A percentile compares a stretch with the other conserved stretches of the same genome.
Evolutionary conservation across 2,113 vertebrate genomes (phyloP).

Genomic region (Tympanuchus pallidicinctus): DNA sequence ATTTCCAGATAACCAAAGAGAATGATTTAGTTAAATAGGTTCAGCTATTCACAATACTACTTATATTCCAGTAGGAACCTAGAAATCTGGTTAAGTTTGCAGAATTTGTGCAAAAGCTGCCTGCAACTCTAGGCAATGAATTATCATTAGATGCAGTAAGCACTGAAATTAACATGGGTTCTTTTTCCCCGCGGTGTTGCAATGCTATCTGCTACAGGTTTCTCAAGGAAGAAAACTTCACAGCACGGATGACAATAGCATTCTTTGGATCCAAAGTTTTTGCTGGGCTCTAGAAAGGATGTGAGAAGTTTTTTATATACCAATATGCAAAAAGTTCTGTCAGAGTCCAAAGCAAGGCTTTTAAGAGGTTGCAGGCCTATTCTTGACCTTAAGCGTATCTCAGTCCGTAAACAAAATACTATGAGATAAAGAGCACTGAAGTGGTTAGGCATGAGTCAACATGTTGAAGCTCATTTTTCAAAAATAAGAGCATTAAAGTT

Average conservation of each 20-base stretch:
- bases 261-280: background rate
- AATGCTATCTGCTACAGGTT: background rate
- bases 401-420: slow-evolving; percentile 8
- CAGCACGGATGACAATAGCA: background rate
- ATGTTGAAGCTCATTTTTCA: background rate
- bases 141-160: background rate
- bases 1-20: background rate
- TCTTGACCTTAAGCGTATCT: rapidly evolving
- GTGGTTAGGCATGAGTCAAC: background rate
- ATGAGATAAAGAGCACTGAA: background rate
- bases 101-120: background rate
- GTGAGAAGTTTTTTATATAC: background rate
- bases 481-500: background rate
- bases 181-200: background rate
- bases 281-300: background rate
- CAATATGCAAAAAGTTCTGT: background rate
- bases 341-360: background rate
- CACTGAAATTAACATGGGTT: background rate
- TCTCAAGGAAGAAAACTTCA: background rate
- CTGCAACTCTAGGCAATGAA: background rate
- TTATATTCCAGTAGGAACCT: background rate
- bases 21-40: background rate
- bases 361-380: background rate
- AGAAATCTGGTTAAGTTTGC: background rate
- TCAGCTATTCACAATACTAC: background rate